Evolutionary conservation across 2,113 vertebrate genomes (phyloP), one percentile per base, ranked within the genome.

Genomic region (Eulemur macaco): DNA sequence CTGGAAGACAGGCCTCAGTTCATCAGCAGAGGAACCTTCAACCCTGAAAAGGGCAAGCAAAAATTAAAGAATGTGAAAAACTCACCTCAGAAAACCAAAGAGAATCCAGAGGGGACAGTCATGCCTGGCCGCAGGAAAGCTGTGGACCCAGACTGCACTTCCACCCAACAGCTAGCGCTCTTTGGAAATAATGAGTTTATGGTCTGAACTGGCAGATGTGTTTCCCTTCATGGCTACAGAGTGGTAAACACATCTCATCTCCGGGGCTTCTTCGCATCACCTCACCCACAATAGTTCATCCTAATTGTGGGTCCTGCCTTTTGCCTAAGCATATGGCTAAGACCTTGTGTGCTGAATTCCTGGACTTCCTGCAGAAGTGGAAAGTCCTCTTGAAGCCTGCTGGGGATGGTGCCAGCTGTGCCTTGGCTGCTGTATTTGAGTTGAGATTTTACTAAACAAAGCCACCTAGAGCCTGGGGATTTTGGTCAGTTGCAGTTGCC

Each of bases 111-210:
- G 0, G 98, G 98, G 23, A 98, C 98, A 1, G 82, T 92, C 0
- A 93, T 77, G 54, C 97, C 97, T 77, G 97, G 98, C 63, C 98
- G 93, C 37, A 98, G 98, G 96, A 99, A 98, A 93, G 97, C 97
- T 93, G 45, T 97, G 0, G 99, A 99, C 37, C 95, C 99, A 0
- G 99, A 99, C 80, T 93, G 99, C 3, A 73, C 98, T 69, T 42
- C 99, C 0, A 0, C 99, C 34, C 99, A 99, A 96, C 99, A 99
- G 96, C 97, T 99, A 15, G 98, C 99, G 85, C 97, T 99, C 90
- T 99, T 99, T 89, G 99, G 99, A 96, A 99, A 97, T 96, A 99
- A 99, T 5, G 99, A 99, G 98, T 99, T 99, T 98, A 99, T 99
- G 99, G 99, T 99, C 96, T 99, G 99, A 99, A 98, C 47, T 74